These are phyloP conservation scores for Chromoteleia sp. DNA, from an alignment of 2,888 invertebrate genomes.

Conservation along the genomic window DNA sequence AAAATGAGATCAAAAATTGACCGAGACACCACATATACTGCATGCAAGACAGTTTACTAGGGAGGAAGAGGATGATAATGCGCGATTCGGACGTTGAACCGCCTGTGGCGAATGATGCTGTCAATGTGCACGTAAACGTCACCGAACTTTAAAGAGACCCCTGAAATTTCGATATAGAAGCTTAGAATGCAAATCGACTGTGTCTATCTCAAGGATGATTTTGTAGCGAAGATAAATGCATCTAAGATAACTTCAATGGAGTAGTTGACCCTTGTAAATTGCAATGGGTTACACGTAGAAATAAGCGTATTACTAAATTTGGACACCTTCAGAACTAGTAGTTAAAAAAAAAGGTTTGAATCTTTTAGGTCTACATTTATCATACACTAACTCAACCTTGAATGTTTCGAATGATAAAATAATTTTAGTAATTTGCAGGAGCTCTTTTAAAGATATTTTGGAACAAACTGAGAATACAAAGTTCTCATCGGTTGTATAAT, in stretches of 20 bases:
- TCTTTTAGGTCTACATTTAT: no score
- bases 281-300: conserved; percentile 9
- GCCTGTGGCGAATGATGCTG: conserved; percentile 3
- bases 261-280: conserved; percentile 14
- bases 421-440: no score
- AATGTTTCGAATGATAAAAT: no score
- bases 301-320: neutral
- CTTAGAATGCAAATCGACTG: conserved; percentile 30
- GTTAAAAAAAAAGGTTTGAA: no score
- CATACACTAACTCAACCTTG: no score
- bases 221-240: conserved; percentile 28
- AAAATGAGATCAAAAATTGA: no score
- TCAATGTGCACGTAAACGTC: conserved; percentile 14
- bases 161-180: conserved; percentile 37
- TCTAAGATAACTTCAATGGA: neutral
- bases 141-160: conserved; percentile 15
- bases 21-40: no score
- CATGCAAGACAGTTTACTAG: no score
- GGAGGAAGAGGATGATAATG: conserved; percentile 20
- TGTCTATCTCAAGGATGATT: conserved; percentile 3
- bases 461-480: no score
- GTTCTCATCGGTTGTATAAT: no score
- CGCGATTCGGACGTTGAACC: conserved; percentile 37
- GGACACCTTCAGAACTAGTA: no score
- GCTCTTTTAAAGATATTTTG: no score